A percentile compares a stretch with the other conserved stretches of the same genome.
Evolutionary conservation across 2,797 vertebrate genomes (phyloP).

Genomic region (Ficedula albicollis): DNA sequence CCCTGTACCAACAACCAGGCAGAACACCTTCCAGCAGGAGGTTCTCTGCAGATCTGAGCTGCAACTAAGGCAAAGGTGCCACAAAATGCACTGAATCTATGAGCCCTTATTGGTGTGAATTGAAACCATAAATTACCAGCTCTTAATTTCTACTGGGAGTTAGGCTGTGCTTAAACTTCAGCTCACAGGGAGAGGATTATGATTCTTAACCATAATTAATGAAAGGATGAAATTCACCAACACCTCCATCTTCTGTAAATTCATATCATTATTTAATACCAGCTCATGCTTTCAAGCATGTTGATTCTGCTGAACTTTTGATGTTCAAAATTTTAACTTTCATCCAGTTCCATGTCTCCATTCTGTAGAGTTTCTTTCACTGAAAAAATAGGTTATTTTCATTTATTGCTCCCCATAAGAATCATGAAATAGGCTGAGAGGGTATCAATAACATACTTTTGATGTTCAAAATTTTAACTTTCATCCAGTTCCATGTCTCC

Average conservation of each 20-base stretch:
- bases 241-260: neutral
- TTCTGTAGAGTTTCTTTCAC: neutral
- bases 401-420: neutral
- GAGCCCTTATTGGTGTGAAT: neutral
- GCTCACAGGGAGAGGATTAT: neutral
- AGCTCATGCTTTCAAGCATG: neutral
- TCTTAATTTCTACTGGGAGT: neutral
- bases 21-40: neutral
- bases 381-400: neutral
- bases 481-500: neutral
- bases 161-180: neutral
- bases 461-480: neutral
- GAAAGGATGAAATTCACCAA: neutral
- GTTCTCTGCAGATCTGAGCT: neutral
- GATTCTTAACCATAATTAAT: neutral
- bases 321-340: neutral
- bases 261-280: rapidly evolving
- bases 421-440: neutral
- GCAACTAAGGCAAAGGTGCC: neutral
- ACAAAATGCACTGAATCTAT: neutral
- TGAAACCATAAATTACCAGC: neutral
- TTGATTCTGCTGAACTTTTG: neutral
- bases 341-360: neutral
- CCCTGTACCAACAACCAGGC: rapidly evolving
- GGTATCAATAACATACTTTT: no score